Percentiles rank a stretch among this genome's conserved stretches.
These are phyloP conservation scores for Pachyuromys duprasi DNA, from an alignment of 2,797 vertebrate species.

Conservation along the genomic window DNA sequence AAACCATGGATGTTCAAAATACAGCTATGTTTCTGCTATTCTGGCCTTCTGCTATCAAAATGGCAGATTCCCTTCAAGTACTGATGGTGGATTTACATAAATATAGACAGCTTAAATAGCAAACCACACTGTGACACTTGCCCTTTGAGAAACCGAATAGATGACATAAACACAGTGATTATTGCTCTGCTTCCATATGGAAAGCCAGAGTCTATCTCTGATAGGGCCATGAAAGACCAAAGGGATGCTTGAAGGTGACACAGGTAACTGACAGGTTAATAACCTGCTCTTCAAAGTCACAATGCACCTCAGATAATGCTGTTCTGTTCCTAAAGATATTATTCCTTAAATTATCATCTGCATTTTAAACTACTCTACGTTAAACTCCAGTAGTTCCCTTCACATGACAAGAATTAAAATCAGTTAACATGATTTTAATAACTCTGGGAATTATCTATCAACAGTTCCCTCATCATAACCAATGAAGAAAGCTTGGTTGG, in stretches of 20 bases:
- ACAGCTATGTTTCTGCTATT: not conserved
- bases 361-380: slow-evolving; percentile 51
- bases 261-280: slow-evolving; percentile 63
- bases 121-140: slow-evolving; percentile 40
- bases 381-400: not conserved
- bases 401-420: slow-evolving; percentile 33
- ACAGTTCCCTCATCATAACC: not conserved
- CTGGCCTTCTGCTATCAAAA: not conserved
- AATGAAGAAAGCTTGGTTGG: not conserved
- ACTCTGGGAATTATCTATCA: slow-evolving; percentile 31
- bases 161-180: slow-evolving; percentile 56
- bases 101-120: slow-evolving; percentile 51
- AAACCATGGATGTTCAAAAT: not conserved
- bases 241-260: slow-evolving; percentile 45
- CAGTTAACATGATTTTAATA: slow-evolving; percentile 55
- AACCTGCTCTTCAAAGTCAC: not conserved
- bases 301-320: not conserved
- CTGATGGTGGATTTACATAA: slow-evolving; percentile 22
- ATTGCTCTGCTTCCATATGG: slow-evolving; percentile 62
- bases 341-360: slow-evolving; percentile 53
- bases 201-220: slow-evolving; percentile 32
- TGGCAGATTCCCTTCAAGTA: not conserved
- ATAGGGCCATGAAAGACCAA: slow-evolving; percentile 49
- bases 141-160: slow-evolving; percentile 60
- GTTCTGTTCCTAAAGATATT: slow-evolving; percentile 51